Conservation (phyloP, 2,888 invertebrate genomes). For the Thyatira batis region DNA sequence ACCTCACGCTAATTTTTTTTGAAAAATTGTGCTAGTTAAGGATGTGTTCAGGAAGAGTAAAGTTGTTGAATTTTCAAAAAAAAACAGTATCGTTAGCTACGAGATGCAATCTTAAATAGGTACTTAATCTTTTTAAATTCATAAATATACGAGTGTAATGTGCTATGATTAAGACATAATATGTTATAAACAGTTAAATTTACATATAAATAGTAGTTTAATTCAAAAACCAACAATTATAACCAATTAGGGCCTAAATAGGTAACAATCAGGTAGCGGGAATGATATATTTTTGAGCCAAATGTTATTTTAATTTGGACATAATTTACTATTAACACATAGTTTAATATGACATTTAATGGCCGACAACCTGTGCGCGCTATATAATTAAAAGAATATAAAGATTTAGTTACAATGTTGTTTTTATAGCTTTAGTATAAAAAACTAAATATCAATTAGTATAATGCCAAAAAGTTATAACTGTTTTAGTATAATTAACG, state of each 20-base stretch:
- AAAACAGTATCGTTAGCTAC: no score
- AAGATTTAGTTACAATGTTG: background rate
- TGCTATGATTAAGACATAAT: background rate
- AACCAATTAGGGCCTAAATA: slow-evolving; percentile 22
- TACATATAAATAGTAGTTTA: background rate
- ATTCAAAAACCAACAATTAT: slow-evolving; percentile 16
- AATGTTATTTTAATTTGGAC: slow-evolving; percentile 34
- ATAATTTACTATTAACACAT: slow-evolving; percentile 54
- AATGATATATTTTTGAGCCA: slow-evolving; percentile 25
- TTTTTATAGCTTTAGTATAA: background rate
- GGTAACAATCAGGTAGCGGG: slow-evolving; percentile 30
- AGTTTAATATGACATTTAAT: slow-evolving; percentile 24
- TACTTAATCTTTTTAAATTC: background rate
- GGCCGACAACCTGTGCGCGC: background rate
- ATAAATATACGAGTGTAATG: background rate
- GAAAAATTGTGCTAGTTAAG: no score
- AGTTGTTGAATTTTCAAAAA: no score
- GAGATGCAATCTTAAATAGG: background rate
- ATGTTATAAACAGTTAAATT: background rate
- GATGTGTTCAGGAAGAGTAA: no score
- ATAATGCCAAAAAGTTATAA: background rate
- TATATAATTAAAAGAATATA: slow-evolving; percentile 1
- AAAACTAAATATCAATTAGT: background rate
- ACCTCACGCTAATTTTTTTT: no score
- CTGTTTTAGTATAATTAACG: background rate